These are phyloP conservation scores for Pardosa pseudoannulata DNA, from an alignment of 2,888 invertebrate species.

Conservation along the genomic window DNA sequence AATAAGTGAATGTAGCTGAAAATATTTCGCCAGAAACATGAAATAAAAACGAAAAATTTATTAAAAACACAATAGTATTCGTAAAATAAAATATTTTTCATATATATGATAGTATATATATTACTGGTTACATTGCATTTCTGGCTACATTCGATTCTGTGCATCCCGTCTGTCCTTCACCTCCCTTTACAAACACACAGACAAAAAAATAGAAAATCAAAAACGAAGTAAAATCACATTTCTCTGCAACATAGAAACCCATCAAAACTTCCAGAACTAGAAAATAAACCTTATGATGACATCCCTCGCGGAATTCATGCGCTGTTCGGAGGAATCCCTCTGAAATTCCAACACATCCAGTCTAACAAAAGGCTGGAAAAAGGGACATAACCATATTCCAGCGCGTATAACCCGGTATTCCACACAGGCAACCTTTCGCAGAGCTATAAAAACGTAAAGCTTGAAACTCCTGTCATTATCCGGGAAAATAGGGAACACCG, in stretches of 20 bases:
- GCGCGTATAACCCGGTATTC: background rate
- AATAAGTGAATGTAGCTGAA: too few relatives aligned
- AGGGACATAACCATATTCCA: constrained; percentile 2
- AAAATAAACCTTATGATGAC: background rate
- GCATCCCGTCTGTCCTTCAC: too few relatives aligned
- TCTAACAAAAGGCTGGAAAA: background rate
- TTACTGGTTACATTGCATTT: too few relatives aligned
- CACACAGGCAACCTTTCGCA: constrained; percentile 32
- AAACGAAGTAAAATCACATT: too few relatives aligned
- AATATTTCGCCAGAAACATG: too few relatives aligned
- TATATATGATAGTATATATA: too few relatives aligned
- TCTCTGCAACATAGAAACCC: background rate
- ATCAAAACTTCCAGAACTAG: background rate
- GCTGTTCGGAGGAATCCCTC: background rate
- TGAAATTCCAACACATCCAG: constrained; percentile 8
- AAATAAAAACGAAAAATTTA: too few relatives aligned
- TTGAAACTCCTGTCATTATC: constrained; percentile 48
- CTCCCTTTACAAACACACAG: too few relatives aligned
- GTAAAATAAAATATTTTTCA: too few relatives aligned
- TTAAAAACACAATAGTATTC: too few relatives aligned
- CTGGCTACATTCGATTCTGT: too few relatives aligned
- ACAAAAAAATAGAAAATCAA: too few relatives aligned
- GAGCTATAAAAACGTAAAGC: constrained; percentile 49
- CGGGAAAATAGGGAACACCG: constrained; percentile 45
- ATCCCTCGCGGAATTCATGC: background rate